Evolutionary conservation across 1,140 invertebrate species (phyloP), one percentile per base, ranked within the genome.

Genomic region (Phenacoccus solenopsis): DNA sequence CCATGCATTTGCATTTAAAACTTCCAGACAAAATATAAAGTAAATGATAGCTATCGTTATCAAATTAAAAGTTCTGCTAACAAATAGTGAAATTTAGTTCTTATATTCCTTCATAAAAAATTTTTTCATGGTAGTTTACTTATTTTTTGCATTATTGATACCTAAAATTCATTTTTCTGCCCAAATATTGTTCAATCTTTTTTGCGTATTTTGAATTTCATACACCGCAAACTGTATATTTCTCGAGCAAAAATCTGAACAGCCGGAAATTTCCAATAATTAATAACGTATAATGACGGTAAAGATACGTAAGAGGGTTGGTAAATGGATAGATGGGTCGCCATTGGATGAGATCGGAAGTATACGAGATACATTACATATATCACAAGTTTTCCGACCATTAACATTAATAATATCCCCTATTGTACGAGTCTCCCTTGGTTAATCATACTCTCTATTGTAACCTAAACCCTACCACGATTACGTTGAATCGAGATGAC

Each of bases 371-470:
- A 64, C 22, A 24, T 9, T 64, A 24, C 25, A 64, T 64, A 64
- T 64, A 64, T 64, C 59, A 64, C 59, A 64, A 64, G 22, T 64
- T 64, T 64, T 64, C 59, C 59, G 20, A 64, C 59, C 59, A 64
- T 64, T 64, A 64, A 64, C 59, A 64, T 64, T 64, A 64, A 64
- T 64, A 64, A 64, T 64, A 24, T 10, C 21, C 59, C 25, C 16
- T 27, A 64, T 64, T 64, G 59, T 64, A 16, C 59, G 59, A 3
- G 13, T 24, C 59, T 49, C 38, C 59, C 59, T 27, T 64, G 22
- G 59, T 64, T 64, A 64, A 64, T 64, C 59, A 49, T 64, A 64
- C 59, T 64, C 22, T 27, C 59, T 27, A 64, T 49, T 49, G 38
- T 49, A 49, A 49, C 16, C 12, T 16, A 49, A 49, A 49, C 38